Conservation (phyloP, 2,888 invertebrate genomes). For the Nebria salina region DNA sequence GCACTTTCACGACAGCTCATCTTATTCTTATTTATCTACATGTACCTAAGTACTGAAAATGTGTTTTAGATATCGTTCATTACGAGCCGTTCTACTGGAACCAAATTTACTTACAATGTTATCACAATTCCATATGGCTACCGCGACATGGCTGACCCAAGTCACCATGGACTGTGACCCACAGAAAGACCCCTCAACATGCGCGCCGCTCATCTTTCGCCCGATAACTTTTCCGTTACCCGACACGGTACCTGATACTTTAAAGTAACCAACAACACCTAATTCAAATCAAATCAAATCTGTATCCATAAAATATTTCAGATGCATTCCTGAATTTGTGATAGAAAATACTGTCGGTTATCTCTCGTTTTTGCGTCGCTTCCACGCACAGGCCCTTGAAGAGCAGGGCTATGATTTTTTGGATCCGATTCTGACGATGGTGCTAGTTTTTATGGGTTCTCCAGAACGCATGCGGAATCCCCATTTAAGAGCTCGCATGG, state of each 20-base stretch:
- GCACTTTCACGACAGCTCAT: no score
- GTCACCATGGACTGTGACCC: slow-evolving; percentile 70
- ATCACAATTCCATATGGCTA: slow-evolving; percentile 81
- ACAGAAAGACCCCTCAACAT: slow-evolving; percentile 60
- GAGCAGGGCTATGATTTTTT: slow-evolving; percentile 72
- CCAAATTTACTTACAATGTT: slow-evolving; percentile 76
- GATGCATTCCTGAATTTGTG: slow-evolving; percentile 90
- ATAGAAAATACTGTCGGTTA: slow-evolving; percentile 88
- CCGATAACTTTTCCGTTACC: slow-evolving; percentile 72
- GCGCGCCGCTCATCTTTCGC: slow-evolving; percentile 69
- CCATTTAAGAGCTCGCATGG: slow-evolving; percentile 88
- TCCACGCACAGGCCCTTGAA: slow-evolving; percentile 71
- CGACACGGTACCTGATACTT: slow-evolving; percentile 71
- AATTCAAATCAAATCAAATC: neutral
- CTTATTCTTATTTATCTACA: neutral
- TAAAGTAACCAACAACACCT: slow-evolving; percentile 65
- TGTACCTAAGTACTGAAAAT: neutral
- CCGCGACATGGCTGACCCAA: slow-evolving; percentile 87
- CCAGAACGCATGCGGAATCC: slow-evolving; percentile 82
- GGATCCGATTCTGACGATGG: slow-evolving; percentile 78
- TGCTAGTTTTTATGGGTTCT: slow-evolving; percentile 90
- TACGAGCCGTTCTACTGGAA: slow-evolving; percentile 80
- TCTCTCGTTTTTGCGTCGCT: slow-evolving; percentile 78
- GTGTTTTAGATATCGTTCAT: slow-evolving; percentile 71
- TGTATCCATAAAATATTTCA: slow-evolving; percentile 54